Base-by-base conservation (phyloP, 1,140 invertebrate species). In the Drosophila pruinosa region DNA sequence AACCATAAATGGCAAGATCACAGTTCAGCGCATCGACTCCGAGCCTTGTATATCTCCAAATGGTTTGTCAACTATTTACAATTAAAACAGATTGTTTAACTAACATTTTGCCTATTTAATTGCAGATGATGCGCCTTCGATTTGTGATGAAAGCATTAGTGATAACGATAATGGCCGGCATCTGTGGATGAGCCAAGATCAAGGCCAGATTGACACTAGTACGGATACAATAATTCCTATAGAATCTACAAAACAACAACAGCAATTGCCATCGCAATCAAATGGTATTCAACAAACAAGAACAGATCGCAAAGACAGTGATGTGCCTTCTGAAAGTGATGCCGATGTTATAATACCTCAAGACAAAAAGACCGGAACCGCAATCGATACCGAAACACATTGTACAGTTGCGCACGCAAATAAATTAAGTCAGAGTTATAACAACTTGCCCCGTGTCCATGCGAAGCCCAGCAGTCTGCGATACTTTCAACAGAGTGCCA, bases 141-240 rank as follows among this genome's bases (percentile, higher is more conserved):
- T 36, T 22, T 50, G 50, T 59, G 64, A 75, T 53, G 72, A 65
- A 31, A 61, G 39, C 57, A 61, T 69, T 38, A 85, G 61, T 72
- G 69, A 89, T 82, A 71, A 63, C 21, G 69, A 89, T 82, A 71
- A 63, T 26, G 38, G 56, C 43, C 75, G 59, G 6, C 53, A 22
- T 21, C 2, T 78, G 28, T 76, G 90, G 88, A 72, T 83, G 72
- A 65, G 71, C 12, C 38, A 50, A 17, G 41, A 64, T 12, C 41
- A 50, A 4, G 57, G 31, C 7, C 76, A 80, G 21, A 69, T 92
- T 36, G 92, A 92, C 67, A 92, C 92, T 10, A 93, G 92, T 72
- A 92, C 92, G 15, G 92, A 92, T 58, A 92, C 92, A 26, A 74
- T 92, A 57, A 92, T 92, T 43, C 85, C 91, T 36, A 59, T 73